Evolutionary conservation across 2,888 invertebrate genomes (phyloP).

Genomic region (Hesperia comma): DNA sequence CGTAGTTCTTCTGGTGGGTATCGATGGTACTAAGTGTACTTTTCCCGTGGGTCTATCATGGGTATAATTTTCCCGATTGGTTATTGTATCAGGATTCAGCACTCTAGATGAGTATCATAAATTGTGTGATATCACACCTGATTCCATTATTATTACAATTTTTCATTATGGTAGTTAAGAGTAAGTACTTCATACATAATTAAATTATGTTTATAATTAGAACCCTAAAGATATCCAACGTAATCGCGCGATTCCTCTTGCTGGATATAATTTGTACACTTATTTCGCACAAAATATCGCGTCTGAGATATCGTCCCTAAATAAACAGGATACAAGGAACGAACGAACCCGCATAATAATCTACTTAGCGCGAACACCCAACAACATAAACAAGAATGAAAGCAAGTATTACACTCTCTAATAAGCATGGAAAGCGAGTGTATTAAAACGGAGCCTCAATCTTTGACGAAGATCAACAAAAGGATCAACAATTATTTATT

Average conservation of each 20-base stretch:
- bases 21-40: too few relatives aligned
- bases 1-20: too few relatives aligned
- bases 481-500: constrained; percentile 61
- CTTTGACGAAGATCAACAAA: constrained; percentile 33
- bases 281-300: constrained; percentile 6
- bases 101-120: too few relatives aligned
- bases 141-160: too few relatives aligned
- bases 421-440: constrained; percentile 14
- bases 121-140: too few relatives aligned
- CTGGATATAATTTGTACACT: background rate
- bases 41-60: too few relatives aligned
- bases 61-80: too few relatives aligned
- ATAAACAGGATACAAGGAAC: background rate
- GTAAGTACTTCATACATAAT: too few relatives aligned
- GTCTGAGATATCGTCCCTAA: constrained; percentile 1
- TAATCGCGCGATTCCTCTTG: background rate
- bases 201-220: too few relatives aligned
- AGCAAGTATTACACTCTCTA: constrained; percentile 10
- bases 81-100: too few relatives aligned
- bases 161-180: too few relatives aligned
- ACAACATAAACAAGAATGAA: constrained; percentile 8
- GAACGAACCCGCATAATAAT: constrained; percentile 14
- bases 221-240: background rate
- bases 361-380: constrained; percentile 10
- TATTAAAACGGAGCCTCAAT: constrained; percentile 17